Evolutionary conservation across 2,113 vertebrate genomes (phyloP), one percentile per base, ranked within the genome.

Genomic region (Elephantulus edwardii): DNA sequence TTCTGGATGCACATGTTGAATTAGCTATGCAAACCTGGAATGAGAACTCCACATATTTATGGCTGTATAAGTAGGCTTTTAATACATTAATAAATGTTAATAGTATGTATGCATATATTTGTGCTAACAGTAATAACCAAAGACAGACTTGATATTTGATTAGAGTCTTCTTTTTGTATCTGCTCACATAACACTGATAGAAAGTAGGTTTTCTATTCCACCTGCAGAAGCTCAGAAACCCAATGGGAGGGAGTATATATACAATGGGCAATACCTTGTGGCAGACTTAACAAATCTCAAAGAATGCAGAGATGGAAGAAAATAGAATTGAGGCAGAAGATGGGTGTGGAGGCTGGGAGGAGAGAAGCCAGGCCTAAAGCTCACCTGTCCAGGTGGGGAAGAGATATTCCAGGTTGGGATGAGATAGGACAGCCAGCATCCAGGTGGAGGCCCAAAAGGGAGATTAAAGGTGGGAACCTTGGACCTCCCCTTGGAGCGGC

Each of bases 21-120:
- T 92, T 84, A 74, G 75, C 66, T 93, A 19, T 87, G 62, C 81
- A 93, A 87, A 82, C 52, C 75, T 79, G 28, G 40, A 75, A 74
- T n/a, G 48, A 62, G n/a, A 89, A 83, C 46, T 46, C 54, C 28
- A 71, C 17, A 26, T 92, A 78, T 93, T 94, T 87, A 85, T 92
- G 82, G 48, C 33, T 85, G 54, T 60, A 86, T 78, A 80, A 92
- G 77, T 83, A 91, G 66, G 26, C 75, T 90, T 80, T 82, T 89
- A 74, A 38, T 76, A 79, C 88, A 89, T 89, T 88, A 88, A 66
- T 83, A 91, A 89, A 83, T 89, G 84, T 88, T n/a, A 88, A 42
- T 58, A 58, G 48, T 46, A 68, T 74, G 20, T 52, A 72, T 70
- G 46, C 58, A 66, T 60, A 66, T 87, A 46, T 87, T 79, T 82